These are phyloP conservation scores for Ancistrus triradiatus DNA, from an alignment of 2,113 vertebrate species.

Conservation along the genomic window DNA sequence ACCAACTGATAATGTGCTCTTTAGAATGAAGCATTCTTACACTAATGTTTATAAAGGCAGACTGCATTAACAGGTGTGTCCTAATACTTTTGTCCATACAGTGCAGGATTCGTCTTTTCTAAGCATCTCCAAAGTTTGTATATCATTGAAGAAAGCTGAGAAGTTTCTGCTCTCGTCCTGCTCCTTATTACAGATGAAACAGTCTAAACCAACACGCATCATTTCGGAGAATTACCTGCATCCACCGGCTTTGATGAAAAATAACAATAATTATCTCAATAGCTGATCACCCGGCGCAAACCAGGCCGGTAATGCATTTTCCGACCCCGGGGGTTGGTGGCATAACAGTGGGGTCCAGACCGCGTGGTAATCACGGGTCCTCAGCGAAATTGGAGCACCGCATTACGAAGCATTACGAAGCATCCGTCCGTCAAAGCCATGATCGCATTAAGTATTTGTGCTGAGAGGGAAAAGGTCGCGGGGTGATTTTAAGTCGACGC, in stretches of 20 bases:
- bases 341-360: neutral
- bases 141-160: too few species aligned
- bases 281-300: conserved; percentile 33
- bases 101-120: too few species aligned
- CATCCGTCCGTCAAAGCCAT: conserved; percentile 36
- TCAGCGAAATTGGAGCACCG: conserved; percentile 23
- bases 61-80: too few species aligned
- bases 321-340: conserved; percentile 21
- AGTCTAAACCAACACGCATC: too few species aligned
- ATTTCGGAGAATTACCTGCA: conserved; percentile 37
- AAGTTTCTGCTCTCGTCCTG: neutral
- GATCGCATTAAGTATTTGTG: conserved; percentile 14
- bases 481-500: conserved; percentile 21
- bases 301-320: conserved; percentile 42
- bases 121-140: too few species aligned
- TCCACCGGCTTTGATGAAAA: conserved; percentile 45
- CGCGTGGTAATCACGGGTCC: neutral
- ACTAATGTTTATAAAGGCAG: too few species aligned
- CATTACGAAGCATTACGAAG: conserved; percentile 30
- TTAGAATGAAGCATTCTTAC: too few species aligned
- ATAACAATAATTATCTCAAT: conserved; percentile 46
- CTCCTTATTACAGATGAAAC: too few species aligned
- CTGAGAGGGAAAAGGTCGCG: conserved; percentile 12
- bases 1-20: too few species aligned
- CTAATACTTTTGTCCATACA: too few species aligned